These are phyloP conservation scores for Eueides isabella DNA, from an alignment of 1,140 invertebrate species.

Conservation along the genomic window DNA sequence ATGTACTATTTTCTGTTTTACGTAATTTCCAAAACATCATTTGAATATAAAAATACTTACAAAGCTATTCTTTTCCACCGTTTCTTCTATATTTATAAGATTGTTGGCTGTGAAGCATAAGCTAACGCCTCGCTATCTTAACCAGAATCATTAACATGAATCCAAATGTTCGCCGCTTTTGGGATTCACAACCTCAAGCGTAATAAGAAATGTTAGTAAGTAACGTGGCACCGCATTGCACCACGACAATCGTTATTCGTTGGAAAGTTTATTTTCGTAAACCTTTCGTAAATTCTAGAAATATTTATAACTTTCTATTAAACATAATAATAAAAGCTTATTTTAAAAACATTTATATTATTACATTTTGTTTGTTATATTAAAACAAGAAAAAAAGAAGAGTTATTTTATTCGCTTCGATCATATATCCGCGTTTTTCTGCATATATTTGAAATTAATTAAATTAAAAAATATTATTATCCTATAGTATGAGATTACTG, in stretches of 20 bases:
- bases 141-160: not conserved
- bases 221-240: constrained; percentile 6
- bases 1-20: too few species aligned
- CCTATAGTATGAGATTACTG: too few species aligned
- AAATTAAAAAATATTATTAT: too few species aligned
- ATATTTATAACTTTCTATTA: not conserved
- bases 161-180: constrained; percentile 10
- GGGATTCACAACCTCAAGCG: not conserved
- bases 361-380: too few species aligned
- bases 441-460: too few species aligned
- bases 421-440: too few species aligned
- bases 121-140: not conserved
- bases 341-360: too few species aligned
- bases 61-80: too few species aligned
- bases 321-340: not conserved
- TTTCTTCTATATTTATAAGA: not conserved
- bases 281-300: not conserved
- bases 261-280: constrained; percentile 2
- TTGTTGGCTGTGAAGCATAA: not conserved
- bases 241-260: not conserved
- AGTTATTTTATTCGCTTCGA: too few species aligned
- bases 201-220: constrained; percentile 6
- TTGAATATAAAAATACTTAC: too few species aligned
- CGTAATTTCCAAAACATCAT: too few species aligned
- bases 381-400: too few species aligned